These are phyloP conservation scores for Epizoanthus illoricatus DNA, from an alignment of 92 coral and sea anemone species.

Conservation along the genomic window DNA sequence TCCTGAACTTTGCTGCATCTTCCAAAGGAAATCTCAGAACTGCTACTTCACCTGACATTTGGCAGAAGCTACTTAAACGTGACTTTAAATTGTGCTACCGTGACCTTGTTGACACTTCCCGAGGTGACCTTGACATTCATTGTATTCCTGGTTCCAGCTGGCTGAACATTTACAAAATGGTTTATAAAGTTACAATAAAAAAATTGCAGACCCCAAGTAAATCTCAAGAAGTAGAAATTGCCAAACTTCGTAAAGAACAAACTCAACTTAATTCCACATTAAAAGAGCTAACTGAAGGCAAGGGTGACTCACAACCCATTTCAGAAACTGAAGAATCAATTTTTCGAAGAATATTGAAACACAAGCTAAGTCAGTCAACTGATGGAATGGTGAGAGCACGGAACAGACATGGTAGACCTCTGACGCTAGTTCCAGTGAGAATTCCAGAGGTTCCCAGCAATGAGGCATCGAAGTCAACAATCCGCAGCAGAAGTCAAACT, in stretches of 20 bases:
- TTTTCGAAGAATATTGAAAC: background rate
- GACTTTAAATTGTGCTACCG: background rate
- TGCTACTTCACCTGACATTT: background rate
- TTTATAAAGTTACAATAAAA: too few relatives aligned
- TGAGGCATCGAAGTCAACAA: conserved; percentile 2
- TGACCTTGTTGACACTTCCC: background rate
- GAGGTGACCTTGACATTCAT: too few relatives aligned
- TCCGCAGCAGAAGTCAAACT: conserved; percentile 4
- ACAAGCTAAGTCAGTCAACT: background rate
- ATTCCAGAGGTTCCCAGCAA: conserved; percentile 16
- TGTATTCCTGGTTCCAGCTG: background rate
- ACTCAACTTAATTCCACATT: background rate
- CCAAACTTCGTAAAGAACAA: background rate
- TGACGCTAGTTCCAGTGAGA: conserved; percentile 4
- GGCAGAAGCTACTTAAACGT: background rate
- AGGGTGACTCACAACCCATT: background rate
- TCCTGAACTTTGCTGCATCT: background rate
- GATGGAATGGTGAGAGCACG: conserved; percentile 3
- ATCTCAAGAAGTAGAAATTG: background rate
- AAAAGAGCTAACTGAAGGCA: background rate
- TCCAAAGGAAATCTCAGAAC: background rate
- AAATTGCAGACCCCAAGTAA: too few relatives aligned
- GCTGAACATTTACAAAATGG: background rate
- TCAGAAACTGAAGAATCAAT: background rate
- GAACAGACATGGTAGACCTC: conserved; percentile 9